Conservation (phyloP, 1,140 invertebrate species). For the Drosophila nasuta region DNA sequence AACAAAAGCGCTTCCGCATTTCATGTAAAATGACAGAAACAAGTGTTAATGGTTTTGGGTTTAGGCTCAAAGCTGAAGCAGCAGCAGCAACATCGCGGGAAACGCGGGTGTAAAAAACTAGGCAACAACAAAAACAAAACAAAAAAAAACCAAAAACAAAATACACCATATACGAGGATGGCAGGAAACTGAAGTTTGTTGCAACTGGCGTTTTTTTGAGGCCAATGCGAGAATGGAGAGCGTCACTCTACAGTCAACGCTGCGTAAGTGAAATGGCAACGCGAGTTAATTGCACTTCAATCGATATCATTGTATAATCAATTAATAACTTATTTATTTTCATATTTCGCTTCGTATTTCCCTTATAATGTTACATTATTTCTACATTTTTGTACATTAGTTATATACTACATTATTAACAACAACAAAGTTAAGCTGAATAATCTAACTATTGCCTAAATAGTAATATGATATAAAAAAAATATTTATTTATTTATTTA, state of each 20-base stretch:
- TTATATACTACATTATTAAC: too few relatives aligned
- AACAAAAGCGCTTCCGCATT: constrained; percentile 81
- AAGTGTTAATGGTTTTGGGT: constrained; percentile 80
- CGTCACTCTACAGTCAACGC: too few relatives aligned
- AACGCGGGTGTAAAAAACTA: background rate
- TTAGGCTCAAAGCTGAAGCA: constrained; percentile 48
- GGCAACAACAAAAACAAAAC: background rate
- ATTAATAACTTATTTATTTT: background rate
- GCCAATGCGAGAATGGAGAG: background rate
- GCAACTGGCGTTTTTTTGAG: constrained; percentile 6
- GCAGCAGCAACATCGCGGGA: constrained; percentile 20
- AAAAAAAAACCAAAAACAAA: background rate
- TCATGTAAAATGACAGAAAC: constrained; percentile 82
- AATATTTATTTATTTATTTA: too few relatives aligned
- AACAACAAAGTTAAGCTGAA: too few relatives aligned
- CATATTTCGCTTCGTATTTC: background rate
- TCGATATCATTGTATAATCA: too few relatives aligned
- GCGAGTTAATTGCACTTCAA: background rate
- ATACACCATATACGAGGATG: background rate
- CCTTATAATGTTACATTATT: too few relatives aligned
- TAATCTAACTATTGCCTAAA: too few relatives aligned
- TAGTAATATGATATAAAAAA: too few relatives aligned
- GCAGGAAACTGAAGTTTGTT: background rate
- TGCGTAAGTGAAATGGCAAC: background rate
- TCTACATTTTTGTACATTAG: too few relatives aligned